These are phyloP conservation scores for Parapristionchus giblindavisi DNA, from an alignment of 2,888 invertebrate genomes.

Conservation along the genomic window DNA sequence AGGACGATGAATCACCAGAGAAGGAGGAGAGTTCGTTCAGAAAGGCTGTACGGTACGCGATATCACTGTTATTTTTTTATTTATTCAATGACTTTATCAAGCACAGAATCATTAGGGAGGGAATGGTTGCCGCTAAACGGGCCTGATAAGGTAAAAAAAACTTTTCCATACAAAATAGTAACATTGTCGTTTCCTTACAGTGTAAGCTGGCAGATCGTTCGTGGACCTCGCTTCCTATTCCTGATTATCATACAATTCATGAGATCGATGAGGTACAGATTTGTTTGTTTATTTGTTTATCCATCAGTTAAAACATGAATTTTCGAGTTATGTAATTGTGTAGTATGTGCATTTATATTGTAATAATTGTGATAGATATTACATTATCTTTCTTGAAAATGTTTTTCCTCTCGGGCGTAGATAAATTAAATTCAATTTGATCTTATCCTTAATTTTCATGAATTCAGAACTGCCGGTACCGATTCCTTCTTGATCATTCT, in stretches of 20 bases:
- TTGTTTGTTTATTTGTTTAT: neutral
- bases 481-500: slow-evolving; percentile 59
- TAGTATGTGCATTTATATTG: too few relatives aligned
- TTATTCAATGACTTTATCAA: neutral
- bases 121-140: neutral
- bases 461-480: slow-evolving; percentile 50
- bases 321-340: too few relatives aligned
- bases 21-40: slow-evolving; percentile 36
- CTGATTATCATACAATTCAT: slow-evolving; percentile 57
- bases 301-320: too few relatives aligned
- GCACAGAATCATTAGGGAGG: too few relatives aligned
- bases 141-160: too few relatives aligned
- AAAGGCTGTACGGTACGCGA: slow-evolving; percentile 37
- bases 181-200: too few relatives aligned
- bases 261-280: slow-evolving; percentile 47
- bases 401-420: too few relatives aligned
- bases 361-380: too few relatives aligned
- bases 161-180: neutral
- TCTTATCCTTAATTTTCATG: too few relatives aligned
- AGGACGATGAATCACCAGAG: slow-evolving; percentile 38
- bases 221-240: slow-evolving; percentile 54
- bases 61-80: neutral
- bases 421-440: too few relatives aligned
- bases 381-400: too few relatives aligned
- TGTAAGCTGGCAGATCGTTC: slow-evolving; percentile 55